These are phyloP conservation scores for Mobula birostris DNA, from an alignment of 2,113 vertebrate genomes.

Conservation along the genomic window DNA sequence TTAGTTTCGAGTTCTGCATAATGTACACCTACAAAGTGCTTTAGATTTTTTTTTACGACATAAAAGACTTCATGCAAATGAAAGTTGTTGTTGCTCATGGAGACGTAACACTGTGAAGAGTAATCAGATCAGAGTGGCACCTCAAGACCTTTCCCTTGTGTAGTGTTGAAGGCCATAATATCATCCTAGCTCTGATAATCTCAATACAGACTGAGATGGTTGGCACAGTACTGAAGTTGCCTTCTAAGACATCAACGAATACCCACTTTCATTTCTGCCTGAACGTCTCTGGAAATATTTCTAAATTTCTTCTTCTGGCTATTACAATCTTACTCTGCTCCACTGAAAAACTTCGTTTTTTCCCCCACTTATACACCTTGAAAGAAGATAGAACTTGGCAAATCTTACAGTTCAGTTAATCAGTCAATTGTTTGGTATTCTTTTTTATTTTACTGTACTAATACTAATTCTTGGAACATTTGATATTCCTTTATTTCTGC, in stretches of 20 bases:
- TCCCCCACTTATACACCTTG: too few relatives aligned
- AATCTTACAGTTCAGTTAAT: not conserved
- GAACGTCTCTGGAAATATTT: not conserved
- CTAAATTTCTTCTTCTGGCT: too few relatives aligned
- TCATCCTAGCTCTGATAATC: too few relatives aligned
- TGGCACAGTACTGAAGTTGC: not conserved
- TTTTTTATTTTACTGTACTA: not conserved
- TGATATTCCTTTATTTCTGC: not conserved
- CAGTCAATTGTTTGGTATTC: not conserved
- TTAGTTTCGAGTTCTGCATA: too few relatives aligned
- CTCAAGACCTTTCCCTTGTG: too few relatives aligned
- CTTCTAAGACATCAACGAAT: not conserved
- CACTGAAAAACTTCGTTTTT: too few relatives aligned
- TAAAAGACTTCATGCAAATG: not conserved
- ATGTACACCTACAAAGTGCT: not conserved
- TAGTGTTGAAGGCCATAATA: too few relatives aligned
- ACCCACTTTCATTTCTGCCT: too few relatives aligned
- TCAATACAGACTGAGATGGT: too few relatives aligned
- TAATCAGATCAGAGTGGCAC: too few relatives aligned
- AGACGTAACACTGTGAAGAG: not conserved
- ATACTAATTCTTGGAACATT: not conserved
- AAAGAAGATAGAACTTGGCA: not conserved
- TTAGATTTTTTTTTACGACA: not conserved
- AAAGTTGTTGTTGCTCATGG: not conserved
- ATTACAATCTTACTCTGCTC: too few relatives aligned